Evolutionary conservation across 1,140 invertebrate genomes (phyloP), one percentile per base, ranked within the genome.

Genomic region (Drosophila melanogaster): DNA sequence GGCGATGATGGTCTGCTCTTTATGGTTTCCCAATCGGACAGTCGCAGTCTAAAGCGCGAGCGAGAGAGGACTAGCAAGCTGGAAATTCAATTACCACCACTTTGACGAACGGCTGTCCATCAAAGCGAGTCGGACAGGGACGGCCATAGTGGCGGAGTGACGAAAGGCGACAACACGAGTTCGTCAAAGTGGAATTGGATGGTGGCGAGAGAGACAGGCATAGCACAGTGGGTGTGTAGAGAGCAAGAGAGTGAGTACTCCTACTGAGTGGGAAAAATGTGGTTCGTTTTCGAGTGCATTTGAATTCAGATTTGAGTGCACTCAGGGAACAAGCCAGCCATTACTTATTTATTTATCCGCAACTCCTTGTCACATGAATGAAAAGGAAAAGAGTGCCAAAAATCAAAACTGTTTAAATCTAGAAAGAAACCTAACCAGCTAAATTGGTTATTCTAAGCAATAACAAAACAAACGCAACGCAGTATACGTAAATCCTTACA

Each of bases 61-160:
- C 59, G 62, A 70, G 66, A 67, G 66, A 24, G 41, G 49, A 30
- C 49, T 51, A 51, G 41, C n/a, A 35, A 19, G 40, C 55, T 70
- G 46, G 50, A 65, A 81, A 89, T 89, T 89, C 84, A 90, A 90
- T 89, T 89, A 90, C 77, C 80, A 90, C 80, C 86, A 77, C 79
- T 87, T 90, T 90, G 87, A 90, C 87, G 87, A 90, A 90, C 79
- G 86, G 79, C 87, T 90, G 87, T 90, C 87, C 77, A 90, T 90
- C 86, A 90, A 77, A 44, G 56, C 49, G 69, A 57, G 72, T 41
- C n/a, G 62, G 61, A 90, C 44, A 47, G 83, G 70, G 87, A 90
- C 50, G 77, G 66, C 70, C 54, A 70, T 79, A 83, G 58, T 77
- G 50, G 17, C 64, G 11, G 12, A 53, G 50, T 89, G 83, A 87